These are phyloP conservation scores for Vollenhovia emeryi DNA, from an alignment of 1,140 invertebrate genomes.

Conservation along the genomic window DNA sequence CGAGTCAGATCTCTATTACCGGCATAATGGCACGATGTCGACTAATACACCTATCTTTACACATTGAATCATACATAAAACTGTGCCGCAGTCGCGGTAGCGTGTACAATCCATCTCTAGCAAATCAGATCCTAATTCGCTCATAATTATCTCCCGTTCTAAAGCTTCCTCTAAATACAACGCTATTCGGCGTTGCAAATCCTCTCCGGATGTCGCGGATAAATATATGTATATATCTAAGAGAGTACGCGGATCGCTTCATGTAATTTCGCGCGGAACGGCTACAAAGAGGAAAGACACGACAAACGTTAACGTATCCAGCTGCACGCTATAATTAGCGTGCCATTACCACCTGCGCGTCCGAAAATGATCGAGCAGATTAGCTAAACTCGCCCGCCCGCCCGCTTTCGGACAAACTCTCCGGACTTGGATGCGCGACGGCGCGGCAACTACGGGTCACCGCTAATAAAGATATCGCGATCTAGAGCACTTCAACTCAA, in stretches of 20 bases:
- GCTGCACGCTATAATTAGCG: conserved; percentile 62
- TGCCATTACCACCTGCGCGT: conserved; percentile 66
- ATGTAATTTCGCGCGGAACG: not conserved
- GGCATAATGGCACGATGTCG: not conserved
- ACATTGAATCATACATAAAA: not conserved
- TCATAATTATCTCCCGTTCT: conserved; percentile 27
- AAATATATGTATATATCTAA: not conserved
- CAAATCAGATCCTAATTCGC: conserved; percentile 33
- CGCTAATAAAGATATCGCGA: conserved; percentile 48
- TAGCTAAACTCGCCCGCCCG: not conserved
- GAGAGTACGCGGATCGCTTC: not conserved
- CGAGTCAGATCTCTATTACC: conserved; percentile 24
- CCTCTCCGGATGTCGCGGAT: not conserved
- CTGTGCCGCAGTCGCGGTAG: not conserved
- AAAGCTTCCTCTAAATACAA: conserved; percentile 2
- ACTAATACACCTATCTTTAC: conserved; percentile 17
- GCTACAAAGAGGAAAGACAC: conserved; percentile 8
- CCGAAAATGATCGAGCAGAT: conserved; percentile 52
- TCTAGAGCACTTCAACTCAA: conserved; percentile 37
- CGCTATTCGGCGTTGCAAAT: not conserved
- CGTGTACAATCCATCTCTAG: not conserved
- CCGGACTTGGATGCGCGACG: not conserved
- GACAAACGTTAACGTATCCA: conserved; percentile 29
- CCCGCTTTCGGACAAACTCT: conserved; percentile 15
- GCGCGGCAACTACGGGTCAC: conserved; percentile 13